Percentiles rank a stretch among this genome's conserved stretches.
phyloP scores from a whole-genome alignment of 1,140 invertebrate genomes.

The Cylas formicarius region DNA sequence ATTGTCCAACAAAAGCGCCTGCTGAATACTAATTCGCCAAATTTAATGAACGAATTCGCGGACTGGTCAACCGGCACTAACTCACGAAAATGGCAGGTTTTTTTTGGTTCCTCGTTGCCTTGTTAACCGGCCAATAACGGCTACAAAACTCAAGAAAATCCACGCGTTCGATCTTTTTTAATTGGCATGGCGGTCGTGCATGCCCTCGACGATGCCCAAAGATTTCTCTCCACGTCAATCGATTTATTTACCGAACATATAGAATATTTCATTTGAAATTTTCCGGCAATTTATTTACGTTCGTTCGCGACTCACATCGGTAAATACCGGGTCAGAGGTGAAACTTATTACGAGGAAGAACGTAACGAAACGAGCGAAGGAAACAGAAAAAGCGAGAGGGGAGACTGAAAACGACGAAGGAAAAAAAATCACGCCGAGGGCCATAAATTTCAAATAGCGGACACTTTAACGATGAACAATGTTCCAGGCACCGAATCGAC shows the following conservation, averaged over 20 bases:
- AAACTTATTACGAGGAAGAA: conserved; percentile 17
- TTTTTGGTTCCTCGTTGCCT: no score
- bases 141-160: no score
- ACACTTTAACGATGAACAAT: conserved; percentile 13
- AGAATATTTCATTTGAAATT: conserved; percentile 16
- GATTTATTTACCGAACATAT: conserved; percentile 12
- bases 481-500: no score
- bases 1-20: no score
- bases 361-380: conserved; percentile 7
- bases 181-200: conserved; percentile 17
- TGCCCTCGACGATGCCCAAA: conserved; percentile 1
- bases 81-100: no score
- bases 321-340: conserved; percentile 20
- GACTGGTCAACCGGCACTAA: no score
- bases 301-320: conserved; percentile 12
- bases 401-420: conserved; percentile 7
- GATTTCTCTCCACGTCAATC: conserved; percentile 16
- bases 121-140: no score
- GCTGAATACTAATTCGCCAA: no score
- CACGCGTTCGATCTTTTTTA: no score
- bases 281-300: conserved; percentile 19
- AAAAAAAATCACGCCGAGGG: conserved; percentile 5
- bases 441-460: conserved; percentile 17
- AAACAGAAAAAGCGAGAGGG: conserved; percentile 5
- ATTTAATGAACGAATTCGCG: no score